These are phyloP conservation scores for Solea solea DNA, from an alignment of 2,113 vertebrate genomes.

Conservation along the genomic window DNA sequence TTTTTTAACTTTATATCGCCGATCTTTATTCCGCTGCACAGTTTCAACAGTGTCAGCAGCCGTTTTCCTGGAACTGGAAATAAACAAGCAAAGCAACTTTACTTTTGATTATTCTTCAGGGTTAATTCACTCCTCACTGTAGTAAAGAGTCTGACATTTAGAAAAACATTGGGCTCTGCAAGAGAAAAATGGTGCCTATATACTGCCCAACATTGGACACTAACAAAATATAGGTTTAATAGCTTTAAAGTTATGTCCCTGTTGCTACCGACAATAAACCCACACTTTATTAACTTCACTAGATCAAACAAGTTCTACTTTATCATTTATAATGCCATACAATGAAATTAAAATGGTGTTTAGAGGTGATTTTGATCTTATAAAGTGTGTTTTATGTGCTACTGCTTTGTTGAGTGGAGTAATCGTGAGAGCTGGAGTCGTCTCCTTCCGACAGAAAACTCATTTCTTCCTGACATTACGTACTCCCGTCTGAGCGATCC, in stretches of 20 bases:
- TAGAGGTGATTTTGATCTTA: constrained; percentile 2
- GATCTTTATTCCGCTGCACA: constrained; percentile 7
- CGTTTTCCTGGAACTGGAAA: not conserved
- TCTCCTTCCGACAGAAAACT: constrained; percentile 41
- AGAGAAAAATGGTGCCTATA: too few relatives aligned
- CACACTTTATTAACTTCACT: constrained; percentile 22
- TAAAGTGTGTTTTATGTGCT: constrained; percentile 6
- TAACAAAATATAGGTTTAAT: constrained; percentile 28
- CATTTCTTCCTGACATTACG: constrained; percentile 18
- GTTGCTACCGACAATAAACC: not conserved
- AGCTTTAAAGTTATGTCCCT: not conserved
- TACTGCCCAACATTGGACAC: too few relatives aligned
- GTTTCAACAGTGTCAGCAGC: constrained; percentile 28
- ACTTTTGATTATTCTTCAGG: constrained; percentile 28
- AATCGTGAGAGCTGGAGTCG: not conserved
- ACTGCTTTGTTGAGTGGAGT: not conserved
- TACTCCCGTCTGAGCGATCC: constrained; percentile 21
- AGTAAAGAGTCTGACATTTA: not conserved
- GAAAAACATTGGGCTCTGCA: too few relatives aligned
- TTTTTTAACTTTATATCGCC: constrained; percentile 1
- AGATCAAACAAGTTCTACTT: constrained; percentile 1
- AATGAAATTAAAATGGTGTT: not conserved
- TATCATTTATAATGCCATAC: constrained; percentile 3
- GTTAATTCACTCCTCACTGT: constrained; percentile 13
- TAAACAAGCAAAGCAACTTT: not conserved